A percentile compares a stretch with the other conserved stretches of the same genome.
These are phyloP conservation scores for Leptosomus discolor DNA, from an alignment of 2,113 vertebrate species.

Conservation along the genomic window DNA sequence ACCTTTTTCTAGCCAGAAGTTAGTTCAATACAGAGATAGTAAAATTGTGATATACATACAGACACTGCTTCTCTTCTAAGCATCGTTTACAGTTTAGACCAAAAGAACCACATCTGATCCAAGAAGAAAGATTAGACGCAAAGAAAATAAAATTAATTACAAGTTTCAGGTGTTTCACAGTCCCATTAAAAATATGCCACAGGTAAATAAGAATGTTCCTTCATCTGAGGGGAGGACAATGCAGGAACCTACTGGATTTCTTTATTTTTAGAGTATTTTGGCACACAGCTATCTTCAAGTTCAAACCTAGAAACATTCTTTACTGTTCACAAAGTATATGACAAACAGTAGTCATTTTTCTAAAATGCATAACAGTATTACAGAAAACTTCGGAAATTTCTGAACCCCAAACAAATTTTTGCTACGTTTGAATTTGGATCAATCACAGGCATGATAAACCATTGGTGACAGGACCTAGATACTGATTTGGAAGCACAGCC, in stretches of 20 bases:
- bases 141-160: not conserved
- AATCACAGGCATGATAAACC: not conserved
- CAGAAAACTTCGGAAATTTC: not conserved
- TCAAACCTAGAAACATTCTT: not conserved
- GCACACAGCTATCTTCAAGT: not conserved
- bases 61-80: not conserved
- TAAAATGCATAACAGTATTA: not conserved
- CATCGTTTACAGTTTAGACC: not conserved
- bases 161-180: not conserved
- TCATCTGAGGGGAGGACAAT: not conserved
- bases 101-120: not conserved
- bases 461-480: not conserved
- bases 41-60: not conserved
- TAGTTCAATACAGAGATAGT: not conserved
- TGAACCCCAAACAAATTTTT: not conserved
- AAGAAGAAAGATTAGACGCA: not conserved
- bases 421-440: not conserved
- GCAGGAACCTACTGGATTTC: not conserved
- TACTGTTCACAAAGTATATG: not conserved
- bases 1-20: not conserved
- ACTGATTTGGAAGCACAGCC: not conserved
- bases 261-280: not conserved
- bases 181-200: not conserved
- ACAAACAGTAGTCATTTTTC: not conserved
- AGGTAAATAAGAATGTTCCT: not conserved